Base-by-base conservation (phyloP, 2,797 vertebrate genomes). In the Melanotaenia pygmaea region DNA sequence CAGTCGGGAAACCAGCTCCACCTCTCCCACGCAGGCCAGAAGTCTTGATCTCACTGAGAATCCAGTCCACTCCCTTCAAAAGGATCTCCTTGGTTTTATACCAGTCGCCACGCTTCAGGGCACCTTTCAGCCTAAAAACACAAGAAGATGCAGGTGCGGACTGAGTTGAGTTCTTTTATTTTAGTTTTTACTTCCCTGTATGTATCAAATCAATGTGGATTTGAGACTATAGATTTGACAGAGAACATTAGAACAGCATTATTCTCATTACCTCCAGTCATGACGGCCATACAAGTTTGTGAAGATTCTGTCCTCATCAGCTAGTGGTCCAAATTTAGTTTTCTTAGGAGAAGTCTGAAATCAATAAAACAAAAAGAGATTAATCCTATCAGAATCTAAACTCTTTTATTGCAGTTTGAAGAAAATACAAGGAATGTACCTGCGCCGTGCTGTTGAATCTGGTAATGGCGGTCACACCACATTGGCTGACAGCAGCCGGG, bases 41-140 rank as follows among this genome's bases (percentile, higher is more conserved):
- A 0, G 86, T 69, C 87, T 99, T 99, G 85, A 99, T 88, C 88
- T 99, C 97, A 3, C 94, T 96, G 56, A 99, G 93, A 89, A 99
- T 98, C 98, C 98, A 99, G 82, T 98, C 97, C 0, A 96, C 94
- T 7, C 98, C 98, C 81, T 99, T 99, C 43, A 98, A 92, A 75
- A 99, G 91, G 67, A 99, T 98, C 93, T 99, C 97, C 87, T 98
- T 99, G 0, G 98, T 99, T 94, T 98, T 99, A 89, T 96, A 98
- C 98, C 97, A 99, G 86, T 99, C 98, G 0, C 98, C 97, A 14
- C 97, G 95, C 62, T 92, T 95, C 82, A 95, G 56, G 0, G 97
- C 97, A 0, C 97, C 98, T 77, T 96, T 96, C 83, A 99, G 88
- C 92, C 98, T 99, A 78, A 62, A 34, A 63, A 4, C 10, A 74